These are phyloP conservation scores for Silvanus unidentatus DNA, from an alignment of 2,888 invertebrate species.

Conservation along the genomic window DNA sequence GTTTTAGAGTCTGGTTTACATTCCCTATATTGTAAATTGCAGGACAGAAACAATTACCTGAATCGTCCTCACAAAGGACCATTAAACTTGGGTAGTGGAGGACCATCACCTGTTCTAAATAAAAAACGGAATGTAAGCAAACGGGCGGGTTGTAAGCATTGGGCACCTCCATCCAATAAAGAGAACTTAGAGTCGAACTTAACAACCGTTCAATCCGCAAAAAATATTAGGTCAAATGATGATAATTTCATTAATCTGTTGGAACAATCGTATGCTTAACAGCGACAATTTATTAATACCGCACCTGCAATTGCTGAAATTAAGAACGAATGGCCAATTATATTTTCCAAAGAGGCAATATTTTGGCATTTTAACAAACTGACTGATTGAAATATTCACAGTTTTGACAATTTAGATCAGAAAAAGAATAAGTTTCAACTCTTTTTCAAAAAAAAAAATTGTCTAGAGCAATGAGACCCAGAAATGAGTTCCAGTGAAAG, in stretches of 20 bases:
- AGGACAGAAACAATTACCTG: slow-evolving; percentile 22
- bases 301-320: neutral
- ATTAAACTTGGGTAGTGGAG: too few species aligned
- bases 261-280: slow-evolving; percentile 9
- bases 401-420: neutral
- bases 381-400: slow-evolving; percentile 4
- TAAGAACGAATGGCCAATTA: slow-evolving; percentile 1
- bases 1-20: slow-evolving; percentile 21
- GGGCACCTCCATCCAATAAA: too few species aligned
- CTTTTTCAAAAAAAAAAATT: too few species aligned
- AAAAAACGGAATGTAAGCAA: too few species aligned
- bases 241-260: neutral
- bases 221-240: too few species aligned
- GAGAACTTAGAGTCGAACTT: too few species aligned
- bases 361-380: slow-evolving; percentile 13
- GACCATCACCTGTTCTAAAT: too few species aligned
- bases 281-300: slow-evolving; percentile 12
- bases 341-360: neutral
- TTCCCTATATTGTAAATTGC: slow-evolving; percentile 18
- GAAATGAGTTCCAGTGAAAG: too few species aligned
- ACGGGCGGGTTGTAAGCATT: too few species aligned
- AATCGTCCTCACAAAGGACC: slow-evolving; percentile 20
- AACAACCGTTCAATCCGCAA: too few species aligned
- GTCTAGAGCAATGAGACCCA: too few species aligned
- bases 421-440: too few species aligned